A percentile compares a stretch with the other conserved stretches of the same genome.
Conservation (phyloP, 92 coral and sea anemone species). For the Anthopleura xanthogrammica region DNA sequence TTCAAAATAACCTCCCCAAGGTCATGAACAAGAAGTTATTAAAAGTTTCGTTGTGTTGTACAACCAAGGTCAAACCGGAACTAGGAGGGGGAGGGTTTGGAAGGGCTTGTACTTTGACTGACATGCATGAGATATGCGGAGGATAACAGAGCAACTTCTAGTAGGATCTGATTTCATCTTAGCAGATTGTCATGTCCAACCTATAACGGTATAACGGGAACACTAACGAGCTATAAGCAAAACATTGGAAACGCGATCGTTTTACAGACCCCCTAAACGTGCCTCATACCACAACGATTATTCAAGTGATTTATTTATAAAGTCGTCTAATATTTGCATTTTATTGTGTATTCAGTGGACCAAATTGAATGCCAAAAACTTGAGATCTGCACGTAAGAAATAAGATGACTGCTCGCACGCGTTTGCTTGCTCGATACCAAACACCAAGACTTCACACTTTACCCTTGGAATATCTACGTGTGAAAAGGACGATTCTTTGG, state of each 20-base stretch:
- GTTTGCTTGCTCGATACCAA: background rate
- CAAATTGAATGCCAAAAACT: background rate
- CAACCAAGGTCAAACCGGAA: background rate
- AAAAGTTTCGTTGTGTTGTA: background rate
- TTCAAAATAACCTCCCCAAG: background rate
- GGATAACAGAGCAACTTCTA: background rate
- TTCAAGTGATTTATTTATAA: background rate
- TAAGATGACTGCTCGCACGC: background rate
- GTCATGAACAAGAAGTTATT: background rate
- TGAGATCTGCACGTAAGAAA: background rate
- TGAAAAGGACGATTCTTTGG: background rate
- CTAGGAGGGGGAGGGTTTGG: background rate
- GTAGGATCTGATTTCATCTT: background rate
- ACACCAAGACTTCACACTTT: background rate
- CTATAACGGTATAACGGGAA: background rate
- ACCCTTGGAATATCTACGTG: background rate
- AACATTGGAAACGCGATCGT: background rate
- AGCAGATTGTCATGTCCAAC: background rate
- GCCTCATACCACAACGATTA: background rate
- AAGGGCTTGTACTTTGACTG: background rate
- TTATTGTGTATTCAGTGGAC: background rate
- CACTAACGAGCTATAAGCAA: background rate
- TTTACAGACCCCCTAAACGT: background rate
- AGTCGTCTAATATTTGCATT: background rate
- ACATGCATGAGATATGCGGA: background rate